These are phyloP conservation scores for Hypomesus transpacificus DNA, from an alignment of 2,113 vertebrate genomes.

Conservation along the genomic window DNA sequence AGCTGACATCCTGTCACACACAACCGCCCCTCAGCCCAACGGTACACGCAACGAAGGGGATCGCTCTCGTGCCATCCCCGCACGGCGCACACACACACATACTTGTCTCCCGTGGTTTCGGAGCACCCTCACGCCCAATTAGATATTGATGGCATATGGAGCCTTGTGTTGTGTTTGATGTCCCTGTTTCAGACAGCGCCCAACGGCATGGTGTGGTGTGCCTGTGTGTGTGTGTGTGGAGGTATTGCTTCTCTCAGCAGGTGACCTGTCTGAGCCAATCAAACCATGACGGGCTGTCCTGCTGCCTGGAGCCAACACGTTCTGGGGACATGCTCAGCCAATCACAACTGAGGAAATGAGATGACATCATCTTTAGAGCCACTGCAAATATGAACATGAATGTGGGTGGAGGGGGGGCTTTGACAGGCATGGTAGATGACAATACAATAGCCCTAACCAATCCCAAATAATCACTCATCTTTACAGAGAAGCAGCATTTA, in stretches of 20 bases:
- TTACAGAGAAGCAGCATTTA: not conserved
- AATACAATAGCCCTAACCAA: not conserved
- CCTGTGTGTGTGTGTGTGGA: slow-evolving; percentile 4
- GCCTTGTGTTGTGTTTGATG: slow-evolving; percentile 18
- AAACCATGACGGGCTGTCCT: slow-evolving; percentile 7
- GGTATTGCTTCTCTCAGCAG: slow-evolving; percentile 24
- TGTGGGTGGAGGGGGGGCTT: not conserved
- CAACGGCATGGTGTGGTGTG: not conserved
- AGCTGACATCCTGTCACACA: too few relatives aligned
- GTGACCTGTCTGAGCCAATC: slow-evolving; percentile 22
- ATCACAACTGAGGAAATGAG: not conserved
- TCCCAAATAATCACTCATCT: not conserved
- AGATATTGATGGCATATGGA: slow-evolving; percentile 11
- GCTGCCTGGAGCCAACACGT: not conserved
- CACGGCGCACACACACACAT: slow-evolving; percentile 5
- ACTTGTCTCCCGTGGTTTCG: not conserved
- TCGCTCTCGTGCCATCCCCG: not conserved
- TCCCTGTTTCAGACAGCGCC: slow-evolving; percentile 20
- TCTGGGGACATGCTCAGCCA: not conserved
- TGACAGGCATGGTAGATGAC: not conserved
- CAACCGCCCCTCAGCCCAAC: not conserved
- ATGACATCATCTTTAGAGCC: slow-evolving; percentile 5
- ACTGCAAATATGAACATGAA: not conserved
- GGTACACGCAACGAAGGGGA: not conserved
- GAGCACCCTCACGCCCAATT: slow-evolving; percentile 21